phyloP scores from a whole-genome alignment of 2,888 invertebrate genomes.

The Zaprionus obscuricornis region DNA sequence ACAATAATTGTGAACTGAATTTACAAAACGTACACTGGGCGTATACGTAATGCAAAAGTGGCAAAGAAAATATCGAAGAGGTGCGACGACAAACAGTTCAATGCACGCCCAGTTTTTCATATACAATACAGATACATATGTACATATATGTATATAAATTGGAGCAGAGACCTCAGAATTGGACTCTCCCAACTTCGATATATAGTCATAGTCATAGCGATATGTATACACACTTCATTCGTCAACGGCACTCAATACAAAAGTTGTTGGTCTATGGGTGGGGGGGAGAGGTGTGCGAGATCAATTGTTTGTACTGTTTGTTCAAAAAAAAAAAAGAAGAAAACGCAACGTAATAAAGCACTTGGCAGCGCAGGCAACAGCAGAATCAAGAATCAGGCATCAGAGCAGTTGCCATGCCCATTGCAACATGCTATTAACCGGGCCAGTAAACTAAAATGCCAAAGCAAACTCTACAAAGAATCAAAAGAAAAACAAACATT shows the following conservation, averaged over 20 bases:
- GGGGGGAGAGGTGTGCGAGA: conserved; percentile 38
- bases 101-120: conserved; percentile 59
- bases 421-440: conserved; percentile 22
- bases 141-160: too few relatives aligned
- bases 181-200: too few relatives aligned
- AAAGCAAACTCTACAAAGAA: conserved; percentile 31
- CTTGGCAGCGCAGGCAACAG: too few relatives aligned
- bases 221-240: conserved; percentile 54
- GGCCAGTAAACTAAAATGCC: conserved; percentile 15
- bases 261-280: conserved; percentile 28
- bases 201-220: conserved; percentile 12
- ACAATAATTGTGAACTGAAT: conserved; percentile 59
- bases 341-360: conserved; percentile 64
- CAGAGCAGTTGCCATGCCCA: background rate
- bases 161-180: too few relatives aligned
- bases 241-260: conserved; percentile 59
- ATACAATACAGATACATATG: too few relatives aligned
- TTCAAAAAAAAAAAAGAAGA: too few relatives aligned
- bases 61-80: conserved; percentile 58
- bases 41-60: conserved; percentile 52
- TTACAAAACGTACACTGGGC: conserved; percentile 40
- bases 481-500: conserved; percentile 47
- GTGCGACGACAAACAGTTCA: conserved; percentile 66
- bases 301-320: conserved; percentile 69
- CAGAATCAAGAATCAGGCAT: too few relatives aligned